Evolutionary conservation across 2,113 vertebrate species (phyloP).

Genomic region (Otocyon megalotis): DNA sequence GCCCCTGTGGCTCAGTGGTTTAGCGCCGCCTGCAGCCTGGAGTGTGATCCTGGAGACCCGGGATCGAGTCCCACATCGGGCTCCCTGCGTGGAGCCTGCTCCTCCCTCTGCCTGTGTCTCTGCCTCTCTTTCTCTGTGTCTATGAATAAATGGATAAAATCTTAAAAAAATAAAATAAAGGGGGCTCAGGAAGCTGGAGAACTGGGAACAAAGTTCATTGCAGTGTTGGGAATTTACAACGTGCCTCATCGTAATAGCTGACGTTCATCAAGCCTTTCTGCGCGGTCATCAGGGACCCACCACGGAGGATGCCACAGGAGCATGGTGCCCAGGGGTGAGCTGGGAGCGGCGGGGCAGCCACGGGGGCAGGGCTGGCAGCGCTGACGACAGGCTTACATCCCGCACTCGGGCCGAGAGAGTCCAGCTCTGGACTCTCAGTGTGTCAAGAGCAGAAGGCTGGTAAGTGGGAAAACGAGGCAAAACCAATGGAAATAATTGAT

Average conservation of each 20-base stretch:
- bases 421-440: not conserved
- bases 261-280: accelerated
- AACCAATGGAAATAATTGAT: not conserved
- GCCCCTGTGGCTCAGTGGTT: too few relatives aligned
- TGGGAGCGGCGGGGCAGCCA: not conserved
- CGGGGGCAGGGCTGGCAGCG: not conserved
- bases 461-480: not conserved
- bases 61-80: too few relatives aligned
- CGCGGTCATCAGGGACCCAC: accelerated
- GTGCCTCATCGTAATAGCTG: not conserved
- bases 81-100: too few relatives aligned
- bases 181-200: not conserved
- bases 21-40: too few relatives aligned
- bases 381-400: not conserved
- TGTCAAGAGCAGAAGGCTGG: not conserved
- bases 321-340: not conserved
- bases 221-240: not conserved
- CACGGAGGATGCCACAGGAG: not conserved
- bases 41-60: too few relatives aligned
- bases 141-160: too few relatives aligned
- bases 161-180: not conserved
- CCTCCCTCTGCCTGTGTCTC: too few relatives aligned
- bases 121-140: too few relatives aligned
- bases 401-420: accelerated
- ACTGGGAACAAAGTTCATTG: not conserved